Conservation (phyloP, 1,140 invertebrate species). For the Alviniconcha marisindica region DNA sequence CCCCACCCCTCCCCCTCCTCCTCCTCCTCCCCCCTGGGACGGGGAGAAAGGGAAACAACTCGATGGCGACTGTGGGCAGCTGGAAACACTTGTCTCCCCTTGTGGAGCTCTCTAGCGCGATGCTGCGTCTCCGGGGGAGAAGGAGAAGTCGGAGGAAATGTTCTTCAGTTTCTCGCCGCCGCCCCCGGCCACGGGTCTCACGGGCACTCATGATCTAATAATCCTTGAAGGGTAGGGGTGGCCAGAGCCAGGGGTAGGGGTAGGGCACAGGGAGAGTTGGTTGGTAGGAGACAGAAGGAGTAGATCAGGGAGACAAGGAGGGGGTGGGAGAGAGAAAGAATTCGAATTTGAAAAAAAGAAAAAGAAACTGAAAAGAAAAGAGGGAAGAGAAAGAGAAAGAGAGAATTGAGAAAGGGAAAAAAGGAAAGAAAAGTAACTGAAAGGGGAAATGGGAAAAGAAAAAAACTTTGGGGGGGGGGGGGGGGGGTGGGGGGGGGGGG, state of each 20-base stretch:
- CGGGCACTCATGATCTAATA: conserved; percentile 31
- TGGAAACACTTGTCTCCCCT: conserved; percentile 36
- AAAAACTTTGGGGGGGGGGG: not conserved
- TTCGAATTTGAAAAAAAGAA: no score
- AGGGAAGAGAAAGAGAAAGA: no score
- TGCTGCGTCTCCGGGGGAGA: not conserved
- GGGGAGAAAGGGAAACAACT: conserved; percentile 26
- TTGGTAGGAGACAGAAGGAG: not conserved
- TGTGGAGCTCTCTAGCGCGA: conserved; percentile 23
- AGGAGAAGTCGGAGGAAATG: conserved; percentile 24
- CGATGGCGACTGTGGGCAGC: conserved; percentile 25
- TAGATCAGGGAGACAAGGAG: no score
- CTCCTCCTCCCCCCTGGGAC: conserved; percentile 4
- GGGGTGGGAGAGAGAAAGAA: no score
- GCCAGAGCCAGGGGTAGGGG: not conserved
- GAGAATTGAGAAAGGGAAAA: no score
- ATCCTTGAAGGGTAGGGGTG: not conserved
- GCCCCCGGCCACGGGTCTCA: not conserved
- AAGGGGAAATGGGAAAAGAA: no score
- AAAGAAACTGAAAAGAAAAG: no score
- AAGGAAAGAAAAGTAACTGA: no score
- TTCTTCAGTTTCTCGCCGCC: not conserved
- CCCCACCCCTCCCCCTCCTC: no score
- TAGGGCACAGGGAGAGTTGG: not conserved
- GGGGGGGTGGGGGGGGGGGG: not conserved